These are phyloP conservation scores for Epistrophe grossulariae DNA, from an alignment of 2,888 invertebrate genomes.

Conservation along the genomic window DNA sequence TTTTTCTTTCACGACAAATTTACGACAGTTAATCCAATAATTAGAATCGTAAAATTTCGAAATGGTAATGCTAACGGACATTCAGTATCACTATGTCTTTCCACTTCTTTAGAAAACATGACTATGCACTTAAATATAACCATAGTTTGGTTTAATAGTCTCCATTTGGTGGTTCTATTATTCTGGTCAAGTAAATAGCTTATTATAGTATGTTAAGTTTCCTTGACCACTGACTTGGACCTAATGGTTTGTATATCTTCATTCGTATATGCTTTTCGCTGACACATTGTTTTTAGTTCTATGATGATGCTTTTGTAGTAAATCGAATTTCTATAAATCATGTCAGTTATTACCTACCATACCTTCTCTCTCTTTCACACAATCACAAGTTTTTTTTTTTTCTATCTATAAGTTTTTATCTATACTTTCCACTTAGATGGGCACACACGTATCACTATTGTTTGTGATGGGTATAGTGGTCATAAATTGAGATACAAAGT, in stretches of 20 bases:
- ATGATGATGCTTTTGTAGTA: slow-evolving; percentile 21
- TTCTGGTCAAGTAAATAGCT: slow-evolving; percentile 50
- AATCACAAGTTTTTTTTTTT: neutral
- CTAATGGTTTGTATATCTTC: slow-evolving; percentile 27
- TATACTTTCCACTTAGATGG: slow-evolving; percentile 83
- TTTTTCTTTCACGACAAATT: no score
- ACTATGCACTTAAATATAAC: slow-evolving; percentile 52
- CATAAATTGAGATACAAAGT: slow-evolving; percentile 69
- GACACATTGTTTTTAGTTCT: slow-evolving; percentile 67
- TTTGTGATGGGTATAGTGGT: slow-evolving; percentile 59
- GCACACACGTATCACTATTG: slow-evolving; percentile 80
- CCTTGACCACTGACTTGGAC: slow-evolving; percentile 43
- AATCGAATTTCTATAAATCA: slow-evolving; percentile 68
- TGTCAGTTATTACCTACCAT: slow-evolving; percentile 40
- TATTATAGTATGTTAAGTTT: slow-evolving; percentile 34
- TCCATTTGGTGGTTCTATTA: neutral
- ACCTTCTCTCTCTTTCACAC: slow-evolving; percentile 2
- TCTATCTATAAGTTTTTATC: slow-evolving; percentile 78
- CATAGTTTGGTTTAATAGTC: neutral
- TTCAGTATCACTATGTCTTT: neutral
- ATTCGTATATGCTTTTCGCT: slow-evolving; percentile 57
- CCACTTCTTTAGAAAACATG: slow-evolving; percentile 34
- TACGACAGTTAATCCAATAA: no score
- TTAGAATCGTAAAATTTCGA: no score
- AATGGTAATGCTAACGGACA: no score